These are phyloP conservation scores for Drosophila aff. DNA, from an alignment of 1,140 invertebrate genomes.

Conservation along the genomic window DNA sequence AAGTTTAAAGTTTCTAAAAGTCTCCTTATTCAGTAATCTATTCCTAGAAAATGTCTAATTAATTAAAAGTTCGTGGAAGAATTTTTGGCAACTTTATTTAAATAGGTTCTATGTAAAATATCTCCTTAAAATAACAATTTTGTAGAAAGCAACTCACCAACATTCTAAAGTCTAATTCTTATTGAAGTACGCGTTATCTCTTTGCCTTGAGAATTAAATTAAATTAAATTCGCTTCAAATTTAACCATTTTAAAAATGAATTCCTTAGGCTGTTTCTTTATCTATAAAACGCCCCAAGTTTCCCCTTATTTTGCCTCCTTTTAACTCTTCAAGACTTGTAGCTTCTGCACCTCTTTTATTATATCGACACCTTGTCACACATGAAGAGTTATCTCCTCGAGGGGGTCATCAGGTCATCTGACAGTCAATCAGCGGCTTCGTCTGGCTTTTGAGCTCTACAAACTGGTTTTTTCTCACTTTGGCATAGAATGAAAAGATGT, in stretches of 20 bases:
- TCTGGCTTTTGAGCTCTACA: conserved; percentile 33
- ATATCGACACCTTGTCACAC: conserved; percentile 40
- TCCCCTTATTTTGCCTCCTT: not conserved
- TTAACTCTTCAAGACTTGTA: not conserved
- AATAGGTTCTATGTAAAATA: not conserved
- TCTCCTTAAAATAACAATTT: not conserved
- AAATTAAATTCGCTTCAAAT: not conserved
- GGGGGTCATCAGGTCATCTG: conserved; percentile 52
- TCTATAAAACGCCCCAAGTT: not conserved
- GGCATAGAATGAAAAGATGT: conserved; percentile 35
- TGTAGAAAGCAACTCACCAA: not conserved
- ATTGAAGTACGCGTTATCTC: too few relatives aligned
- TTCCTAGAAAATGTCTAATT: not conserved
- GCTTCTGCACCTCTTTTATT: conserved; percentile 22
- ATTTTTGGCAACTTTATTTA: not conserved
- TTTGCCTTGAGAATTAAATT: not conserved
- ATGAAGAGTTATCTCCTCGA: not conserved
- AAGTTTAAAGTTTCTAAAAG: not conserved
- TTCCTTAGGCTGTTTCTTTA: fast-evolving
- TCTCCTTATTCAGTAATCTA: not conserved
- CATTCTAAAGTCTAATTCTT: not conserved
- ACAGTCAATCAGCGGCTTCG: conserved; percentile 44
- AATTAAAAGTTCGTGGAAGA: not conserved
- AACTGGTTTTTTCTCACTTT: conserved; percentile 41
- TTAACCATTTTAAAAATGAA: not conserved